A percentile compares a stretch with the other conserved stretches of the same genome.
These are phyloP conservation scores for Chirona hameri DNA, from an alignment of 2,888 invertebrate genomes.

Conservation along the genomic window DNA sequence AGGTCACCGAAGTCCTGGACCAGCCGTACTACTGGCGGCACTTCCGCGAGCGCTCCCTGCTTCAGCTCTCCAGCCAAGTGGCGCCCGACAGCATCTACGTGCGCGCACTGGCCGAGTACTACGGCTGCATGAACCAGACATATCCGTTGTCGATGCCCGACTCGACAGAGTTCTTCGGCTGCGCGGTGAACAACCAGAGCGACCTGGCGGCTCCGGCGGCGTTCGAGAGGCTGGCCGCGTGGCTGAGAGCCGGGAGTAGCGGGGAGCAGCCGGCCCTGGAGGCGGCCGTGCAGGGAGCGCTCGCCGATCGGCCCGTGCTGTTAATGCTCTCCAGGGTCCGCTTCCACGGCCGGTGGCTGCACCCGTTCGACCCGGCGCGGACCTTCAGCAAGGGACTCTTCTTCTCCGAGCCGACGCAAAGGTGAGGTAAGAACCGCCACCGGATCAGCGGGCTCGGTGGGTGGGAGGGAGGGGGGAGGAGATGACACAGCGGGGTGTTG, in stretches of 20 bases:
- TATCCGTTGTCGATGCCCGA: too few relatives aligned
- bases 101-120: constrained; percentile 42
- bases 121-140: constrained; percentile 38
- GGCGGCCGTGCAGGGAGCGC: constrained; percentile 41
- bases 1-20: constrained; percentile 39
- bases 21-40: constrained; percentile 39
- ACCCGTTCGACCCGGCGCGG: constrained; percentile 43
- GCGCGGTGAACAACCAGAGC: constrained; percentile 42
- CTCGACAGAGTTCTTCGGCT: too few relatives aligned
- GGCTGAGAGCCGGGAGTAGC: constrained; percentile 40
- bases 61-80: constrained; percentile 41
- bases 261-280: constrained; percentile 38
- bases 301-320: constrained; percentile 41
- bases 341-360: constrained; percentile 43
- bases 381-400: constrained; percentile 44
- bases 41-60: constrained; percentile 37
- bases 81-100: constrained; percentile 41
- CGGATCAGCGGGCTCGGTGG: too few relatives aligned
- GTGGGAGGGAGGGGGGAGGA: too few relatives aligned
- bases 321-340: constrained; percentile 43
- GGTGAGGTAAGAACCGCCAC: constrained; percentile 34
- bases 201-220: constrained; percentile 42
- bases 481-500: too few relatives aligned
- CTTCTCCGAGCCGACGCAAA: constrained; percentile 41
- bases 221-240: constrained; percentile 35